Percentiles rank a stretch among this genome's conserved stretches.
Conservation (phyloP, 2,888 invertebrate species). For the Pseudococcus jackbeardsleyi region DNA sequence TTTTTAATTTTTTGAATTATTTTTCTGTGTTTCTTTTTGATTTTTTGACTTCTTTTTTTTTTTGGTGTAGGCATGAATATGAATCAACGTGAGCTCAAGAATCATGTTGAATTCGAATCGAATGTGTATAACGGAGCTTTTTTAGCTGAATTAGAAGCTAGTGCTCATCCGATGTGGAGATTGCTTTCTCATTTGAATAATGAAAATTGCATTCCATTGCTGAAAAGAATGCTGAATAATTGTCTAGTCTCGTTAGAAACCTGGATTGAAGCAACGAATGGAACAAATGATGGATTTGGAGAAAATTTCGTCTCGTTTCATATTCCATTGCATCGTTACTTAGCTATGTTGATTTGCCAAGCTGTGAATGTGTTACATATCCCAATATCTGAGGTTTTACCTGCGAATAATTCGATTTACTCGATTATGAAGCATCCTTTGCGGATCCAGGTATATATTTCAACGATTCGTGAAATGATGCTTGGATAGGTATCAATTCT, state of each 20-base stretch:
- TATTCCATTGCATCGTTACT: conserved; percentile 94
- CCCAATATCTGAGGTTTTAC: conserved; percentile 83
- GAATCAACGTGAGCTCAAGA: conserved; percentile 88
- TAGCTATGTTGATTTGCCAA: conserved; percentile 88
- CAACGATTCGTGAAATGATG: not conserved
- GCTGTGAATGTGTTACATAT: conserved; percentile 86
- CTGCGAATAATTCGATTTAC: conserved; percentile 74
- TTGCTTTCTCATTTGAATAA: conserved; percentile 87
- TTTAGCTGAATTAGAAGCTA: conserved; percentile 96
- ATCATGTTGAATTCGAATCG: conserved; percentile 97
- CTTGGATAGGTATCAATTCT: not conserved
- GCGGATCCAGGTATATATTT: conserved; percentile 73
- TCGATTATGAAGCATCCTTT: conserved; percentile 92
- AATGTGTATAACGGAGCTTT: conserved; percentile 96
- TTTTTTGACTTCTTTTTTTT: not conserved
- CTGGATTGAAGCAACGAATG: conserved; percentile 80
- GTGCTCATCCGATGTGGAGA: conserved; percentile 95
- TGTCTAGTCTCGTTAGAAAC: conserved; percentile 85
- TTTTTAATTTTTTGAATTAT: conserved; percentile 72
- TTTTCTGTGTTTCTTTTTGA: not conserved
- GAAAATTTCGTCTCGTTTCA: conserved; percentile 92
- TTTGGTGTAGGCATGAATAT: conserved; percentile 90
- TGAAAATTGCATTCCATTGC: conserved; percentile 78
- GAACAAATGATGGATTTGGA: not conserved
- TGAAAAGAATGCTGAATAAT: conserved; percentile 81